phyloP scores from a whole-genome alignment of 2,113 vertebrate genomes.

The Nothocercus nigrocapillus region DNA sequence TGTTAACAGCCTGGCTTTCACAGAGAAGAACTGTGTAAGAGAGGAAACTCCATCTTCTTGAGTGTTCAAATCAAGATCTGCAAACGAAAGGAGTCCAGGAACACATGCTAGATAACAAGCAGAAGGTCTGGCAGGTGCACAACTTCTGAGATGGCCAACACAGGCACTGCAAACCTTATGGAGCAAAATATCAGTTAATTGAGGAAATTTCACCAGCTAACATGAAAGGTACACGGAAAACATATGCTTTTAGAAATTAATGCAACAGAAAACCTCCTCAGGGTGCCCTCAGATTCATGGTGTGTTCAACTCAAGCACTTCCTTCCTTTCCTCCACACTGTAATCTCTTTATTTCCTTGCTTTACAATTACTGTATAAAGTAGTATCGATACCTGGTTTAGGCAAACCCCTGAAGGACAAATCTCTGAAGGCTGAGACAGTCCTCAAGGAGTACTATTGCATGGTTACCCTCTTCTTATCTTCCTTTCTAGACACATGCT shows the following conservation, averaged over 20 bases:
- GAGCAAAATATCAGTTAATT: slow-evolving; percentile 4
- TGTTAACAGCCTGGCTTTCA: neutral
- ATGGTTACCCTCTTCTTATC: neutral
- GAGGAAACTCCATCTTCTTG: neutral
- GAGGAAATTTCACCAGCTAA: neutral
- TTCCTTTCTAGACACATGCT: neutral
- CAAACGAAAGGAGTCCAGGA: neutral
- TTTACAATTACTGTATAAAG: neutral
- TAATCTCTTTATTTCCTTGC: neutral
- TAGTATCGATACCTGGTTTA: neutral
- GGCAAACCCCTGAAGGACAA: neutral
- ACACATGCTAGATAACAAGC: neutral
- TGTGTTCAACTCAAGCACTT: neutral
- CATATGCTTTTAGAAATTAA: neutral
- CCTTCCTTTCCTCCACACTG: neutral
- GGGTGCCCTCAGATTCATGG: rapidly evolving
- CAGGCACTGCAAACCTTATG: neutral
- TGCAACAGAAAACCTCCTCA: neutral
- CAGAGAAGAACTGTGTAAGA: neutral
- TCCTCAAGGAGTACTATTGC: neutral
- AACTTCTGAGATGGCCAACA: neutral
- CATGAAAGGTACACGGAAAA: neutral
- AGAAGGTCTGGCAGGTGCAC: slow-evolving; percentile 35
- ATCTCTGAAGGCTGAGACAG: neutral
- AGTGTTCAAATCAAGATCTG: neutral